Evolutionary conservation across 2,888 invertebrate genomes (phyloP).

Genomic region (Acrocyrtus sp.): DNA sequence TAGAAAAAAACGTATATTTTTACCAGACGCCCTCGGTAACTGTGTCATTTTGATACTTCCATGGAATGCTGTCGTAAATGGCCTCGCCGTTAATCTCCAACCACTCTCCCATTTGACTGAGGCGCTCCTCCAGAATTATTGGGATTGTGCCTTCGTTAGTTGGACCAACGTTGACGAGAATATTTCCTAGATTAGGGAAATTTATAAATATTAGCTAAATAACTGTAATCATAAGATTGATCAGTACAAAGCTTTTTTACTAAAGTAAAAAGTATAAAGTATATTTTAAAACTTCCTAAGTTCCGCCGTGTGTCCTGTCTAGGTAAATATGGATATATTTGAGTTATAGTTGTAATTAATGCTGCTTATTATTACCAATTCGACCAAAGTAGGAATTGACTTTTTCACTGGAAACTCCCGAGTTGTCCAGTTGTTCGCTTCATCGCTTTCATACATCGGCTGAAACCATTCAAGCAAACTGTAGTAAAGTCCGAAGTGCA

Average conservation of each 20-base stretch:
- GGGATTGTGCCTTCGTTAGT: conserved; percentile 66
- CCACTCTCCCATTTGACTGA: conserved; percentile 67
- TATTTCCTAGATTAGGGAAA: conserved; percentile 62
- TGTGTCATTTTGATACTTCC: conserved; percentile 83
- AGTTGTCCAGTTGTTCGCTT: conserved; percentile 64
- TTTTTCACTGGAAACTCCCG: conserved; percentile 61
- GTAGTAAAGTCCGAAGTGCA: conserved; percentile 65
- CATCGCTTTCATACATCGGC: conserved; percentile 66
- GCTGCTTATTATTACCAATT: conserved; percentile 65
- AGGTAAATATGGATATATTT: conserved; percentile 93
- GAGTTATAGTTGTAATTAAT: too few species aligned
- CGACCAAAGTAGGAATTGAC: conserved; percentile 32
- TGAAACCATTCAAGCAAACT: conserved; percentile 68
- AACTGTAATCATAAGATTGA: not conserved
- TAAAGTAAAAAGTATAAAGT: not conserved
- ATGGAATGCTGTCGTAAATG: conserved; percentile 66
- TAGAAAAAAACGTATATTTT: too few species aligned
- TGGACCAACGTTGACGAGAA: conserved; percentile 67
- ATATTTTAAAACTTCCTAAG: too few species aligned
- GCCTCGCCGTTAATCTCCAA: conserved; percentile 67
- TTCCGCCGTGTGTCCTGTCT: too few species aligned
- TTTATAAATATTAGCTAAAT: not conserved
- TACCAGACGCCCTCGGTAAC: conserved; percentile 78
- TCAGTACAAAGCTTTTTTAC: too few species aligned
- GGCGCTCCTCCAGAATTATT: conserved; percentile 67